These are phyloP conservation scores for Pseudonaja textilis DNA, from an alignment of 2,113 vertebrate species.

Conservation along the genomic window DNA sequence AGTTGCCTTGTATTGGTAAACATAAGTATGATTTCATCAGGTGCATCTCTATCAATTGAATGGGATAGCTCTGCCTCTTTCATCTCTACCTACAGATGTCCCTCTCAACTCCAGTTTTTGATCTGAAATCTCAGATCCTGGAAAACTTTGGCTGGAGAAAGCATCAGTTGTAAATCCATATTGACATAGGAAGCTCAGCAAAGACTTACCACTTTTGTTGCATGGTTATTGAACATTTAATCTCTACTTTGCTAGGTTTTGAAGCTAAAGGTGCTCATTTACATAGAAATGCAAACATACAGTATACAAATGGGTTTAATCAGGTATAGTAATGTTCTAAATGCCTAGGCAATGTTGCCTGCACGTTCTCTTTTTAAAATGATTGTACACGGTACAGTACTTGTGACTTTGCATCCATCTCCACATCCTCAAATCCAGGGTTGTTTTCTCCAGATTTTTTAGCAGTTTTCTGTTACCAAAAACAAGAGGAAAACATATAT, in stretches of 20 bases:
- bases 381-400: not conserved
- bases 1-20: not conserved
- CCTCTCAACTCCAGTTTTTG: not conserved
- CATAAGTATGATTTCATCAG: not conserved
- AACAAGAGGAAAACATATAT: not conserved
- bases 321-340: not conserved
- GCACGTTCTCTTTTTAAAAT: not conserved
- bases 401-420: not conserved
- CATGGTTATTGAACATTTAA: not conserved
- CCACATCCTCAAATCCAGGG: constrained; percentile 11
- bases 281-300: not conserved
- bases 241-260: not conserved
- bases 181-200: not conserved
- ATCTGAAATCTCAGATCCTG: not conserved
- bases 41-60: not conserved
- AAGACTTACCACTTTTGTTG: not conserved
- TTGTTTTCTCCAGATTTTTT: not conserved
- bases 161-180: not conserved
- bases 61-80: not conserved
- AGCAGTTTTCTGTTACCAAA: constrained; percentile 3
- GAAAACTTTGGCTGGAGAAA: not conserved
- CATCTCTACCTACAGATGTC: not conserved
- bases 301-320: not conserved
- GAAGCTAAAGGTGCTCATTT: not conserved
- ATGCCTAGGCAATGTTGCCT: not conserved